A percentile compares a stretch with the other conserved stretches of the same genome.
Conservation (phyloP, 2,797 vertebrate species). For the Psittacula echo region DNA sequence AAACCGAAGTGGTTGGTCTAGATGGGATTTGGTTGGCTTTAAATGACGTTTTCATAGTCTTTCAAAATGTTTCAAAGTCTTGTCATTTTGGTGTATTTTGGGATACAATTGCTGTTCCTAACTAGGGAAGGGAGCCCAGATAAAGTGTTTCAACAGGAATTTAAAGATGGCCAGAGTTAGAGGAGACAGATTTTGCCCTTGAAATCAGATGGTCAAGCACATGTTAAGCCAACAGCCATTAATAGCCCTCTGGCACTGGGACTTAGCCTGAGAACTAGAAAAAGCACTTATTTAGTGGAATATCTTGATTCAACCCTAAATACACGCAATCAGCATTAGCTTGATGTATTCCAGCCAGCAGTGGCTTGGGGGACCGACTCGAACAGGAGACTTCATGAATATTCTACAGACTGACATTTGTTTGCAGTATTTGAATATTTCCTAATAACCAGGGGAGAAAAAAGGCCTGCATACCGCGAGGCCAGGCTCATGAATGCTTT, state of each 20-base stretch:
- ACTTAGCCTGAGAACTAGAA: background rate
- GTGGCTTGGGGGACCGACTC: constrained; percentile 42
- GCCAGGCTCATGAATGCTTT: constrained; percentile 64
- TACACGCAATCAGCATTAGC: constrained; percentile 56
- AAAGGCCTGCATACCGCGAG: background rate
- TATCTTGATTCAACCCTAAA: constrained; percentile 60
- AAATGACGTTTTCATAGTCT: background rate
- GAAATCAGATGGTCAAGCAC: background rate
- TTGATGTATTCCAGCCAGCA: constrained; percentile 64
- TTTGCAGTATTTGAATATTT: constrained; percentile 65
- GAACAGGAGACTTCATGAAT: constrained; percentile 65
- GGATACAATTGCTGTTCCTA: background rate
- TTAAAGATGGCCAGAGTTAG: background rate
- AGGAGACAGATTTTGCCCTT: background rate
- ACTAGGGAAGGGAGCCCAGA: background rate
- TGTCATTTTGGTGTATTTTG: background rate
- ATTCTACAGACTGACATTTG: constrained; percentile 62
- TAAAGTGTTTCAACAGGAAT: background rate
- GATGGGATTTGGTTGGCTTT: background rate
- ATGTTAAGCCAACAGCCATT: background rate
- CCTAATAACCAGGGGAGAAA: constrained; percentile 38
- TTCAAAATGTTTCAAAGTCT: background rate
- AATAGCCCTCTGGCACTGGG: background rate
- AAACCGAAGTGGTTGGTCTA: background rate
- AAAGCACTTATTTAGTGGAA: constrained; percentile 15